Evolutionary conservation across 2,797 vertebrate genomes (phyloP), one percentile per base, ranked within the genome.

Genomic region (Crax fasciolata): DNA sequence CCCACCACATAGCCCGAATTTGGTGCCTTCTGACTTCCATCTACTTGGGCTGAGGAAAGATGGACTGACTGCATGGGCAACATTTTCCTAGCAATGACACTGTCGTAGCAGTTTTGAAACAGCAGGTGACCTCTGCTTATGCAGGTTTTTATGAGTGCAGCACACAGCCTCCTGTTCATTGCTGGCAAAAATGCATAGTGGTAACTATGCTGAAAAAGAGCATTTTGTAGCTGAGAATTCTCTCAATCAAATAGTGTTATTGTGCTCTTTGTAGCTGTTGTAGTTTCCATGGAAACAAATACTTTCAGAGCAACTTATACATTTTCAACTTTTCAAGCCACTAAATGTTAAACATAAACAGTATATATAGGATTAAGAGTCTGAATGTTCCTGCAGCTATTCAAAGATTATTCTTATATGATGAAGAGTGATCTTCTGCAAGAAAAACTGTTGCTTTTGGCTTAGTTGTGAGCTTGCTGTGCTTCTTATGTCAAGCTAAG

Each of bases 301-400:
- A 55, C 18, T 55, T n/a, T 55, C 25, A 24, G 54, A 55, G 18
- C 54, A 55, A 30, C 17, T 7, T 18, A n/a, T 11, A 17, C n/a
- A 55, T 24, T 87, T 85, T 28, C 32, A 93, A 93, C 8, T 65
- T 91, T 70, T n/a, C 72, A 92, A 94, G 67, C 38, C 48, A 85
- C 25, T 21, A 83, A 93, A 84, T 23, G 16, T 52, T 79, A 95
- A 95, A 84, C 11, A 72, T 38, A 25, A 93, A 78, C 4, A 61
- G 30, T 46, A 72, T 15, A 30, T 83, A 32, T 68, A 73, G 48
- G 58, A 94, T 70, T 72, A 61, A 79, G 27, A 81, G 58, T 48
- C 62, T 57, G 65, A 73, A 95, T 94, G n/a, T 75, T 90, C 81
- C 84, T 75, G 61, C 54, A 93, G 80, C 70, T 93, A 87, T 93